A percentile compares a stretch with the other conserved stretches of the same genome.
Conservation (phyloP, 2,113 vertebrate species). For the Panthera leo region DNA sequence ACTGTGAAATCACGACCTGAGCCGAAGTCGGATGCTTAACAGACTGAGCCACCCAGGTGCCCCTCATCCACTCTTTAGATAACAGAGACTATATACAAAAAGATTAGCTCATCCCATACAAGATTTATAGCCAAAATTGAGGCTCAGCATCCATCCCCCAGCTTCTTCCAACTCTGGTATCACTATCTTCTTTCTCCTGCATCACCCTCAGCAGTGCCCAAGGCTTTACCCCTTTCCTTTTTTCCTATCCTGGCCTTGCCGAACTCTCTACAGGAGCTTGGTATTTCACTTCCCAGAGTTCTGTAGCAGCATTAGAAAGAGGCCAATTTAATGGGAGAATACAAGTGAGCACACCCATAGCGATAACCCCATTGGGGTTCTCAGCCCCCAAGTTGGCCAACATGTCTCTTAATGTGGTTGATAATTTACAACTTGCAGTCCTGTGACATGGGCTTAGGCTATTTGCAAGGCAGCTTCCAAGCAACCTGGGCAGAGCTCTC, state of each 20-base stretch:
- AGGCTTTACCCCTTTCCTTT: neutral
- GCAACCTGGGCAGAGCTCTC: conserved; percentile 9
- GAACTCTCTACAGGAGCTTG: neutral
- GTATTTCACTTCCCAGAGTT: neutral
- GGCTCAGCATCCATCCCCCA: accelerated
- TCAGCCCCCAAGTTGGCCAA: conserved; percentile 49
- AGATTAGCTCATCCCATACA: neutral
- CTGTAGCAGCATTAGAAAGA: conserved; percentile 28
- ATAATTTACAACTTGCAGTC: conserved; percentile 67
- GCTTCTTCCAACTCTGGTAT: neutral
- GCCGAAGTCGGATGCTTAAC: too few relatives aligned
- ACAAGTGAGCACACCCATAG: neutral
- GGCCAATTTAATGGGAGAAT: conserved; percentile 35
- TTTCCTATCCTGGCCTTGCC: neutral
- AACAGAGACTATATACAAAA: neutral
- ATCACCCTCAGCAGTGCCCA: neutral
- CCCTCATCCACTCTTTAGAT: neutral
- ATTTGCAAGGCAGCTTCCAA: conserved; percentile 44
- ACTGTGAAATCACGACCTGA: too few relatives aligned
- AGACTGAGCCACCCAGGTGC: too few relatives aligned
- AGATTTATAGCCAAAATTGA: neutral
- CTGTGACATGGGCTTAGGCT: conserved; percentile 71
- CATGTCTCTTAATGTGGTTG: conserved; percentile 23
- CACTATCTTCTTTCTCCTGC: neutral
- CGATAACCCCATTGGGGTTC: conserved; percentile 4